Conservation (phyloP, 1,140 invertebrate species). For the Phortica variegata region DNA sequence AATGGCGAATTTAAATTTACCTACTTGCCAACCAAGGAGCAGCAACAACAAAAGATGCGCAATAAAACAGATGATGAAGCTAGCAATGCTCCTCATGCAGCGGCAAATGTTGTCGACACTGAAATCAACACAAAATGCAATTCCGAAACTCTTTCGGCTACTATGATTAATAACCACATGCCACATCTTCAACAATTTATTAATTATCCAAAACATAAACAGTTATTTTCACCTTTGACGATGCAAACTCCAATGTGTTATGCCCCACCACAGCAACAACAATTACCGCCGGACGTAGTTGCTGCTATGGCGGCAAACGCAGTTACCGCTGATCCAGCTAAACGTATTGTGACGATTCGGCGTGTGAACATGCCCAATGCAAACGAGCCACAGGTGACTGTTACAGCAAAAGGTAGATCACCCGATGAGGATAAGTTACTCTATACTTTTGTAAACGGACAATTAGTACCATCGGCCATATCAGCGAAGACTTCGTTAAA, state of each 20-base stretch:
- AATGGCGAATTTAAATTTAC: conserved; percentile 53
- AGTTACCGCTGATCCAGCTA: conserved; percentile 50
- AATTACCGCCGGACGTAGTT: conserved; percentile 41
- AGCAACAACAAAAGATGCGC: conserved; percentile 45
- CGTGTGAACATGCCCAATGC: conserved; percentile 62
- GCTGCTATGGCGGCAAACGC: conserved; percentile 45
- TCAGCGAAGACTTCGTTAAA: background rate
- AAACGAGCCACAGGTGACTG: conserved; percentile 70
- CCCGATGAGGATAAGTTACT: conserved; percentile 73
- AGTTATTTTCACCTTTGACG: conserved; percentile 25
- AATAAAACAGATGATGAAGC: conserved; percentile 34
- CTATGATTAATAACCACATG: too few relatives aligned
- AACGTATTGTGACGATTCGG: conserved; percentile 74
- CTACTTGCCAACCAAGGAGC: conserved; percentile 53
- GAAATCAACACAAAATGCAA: background rate
- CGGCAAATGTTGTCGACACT: too few relatives aligned
- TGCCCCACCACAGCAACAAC: conserved; percentile 38
- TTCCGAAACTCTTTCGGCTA: conserved; percentile 1
- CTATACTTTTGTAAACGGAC: conserved; percentile 72
- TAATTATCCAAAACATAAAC: conserved; percentile 17
- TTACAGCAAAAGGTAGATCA: conserved; percentile 72
- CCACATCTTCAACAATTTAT: conserved; percentile 23
- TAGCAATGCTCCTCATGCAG: background rate
- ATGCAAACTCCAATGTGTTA: conserved; percentile 36
- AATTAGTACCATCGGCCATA: conserved; percentile 59